Base-by-base conservation (phyloP, 2,888 invertebrate species). In the Fabriciana adippe region DNA sequence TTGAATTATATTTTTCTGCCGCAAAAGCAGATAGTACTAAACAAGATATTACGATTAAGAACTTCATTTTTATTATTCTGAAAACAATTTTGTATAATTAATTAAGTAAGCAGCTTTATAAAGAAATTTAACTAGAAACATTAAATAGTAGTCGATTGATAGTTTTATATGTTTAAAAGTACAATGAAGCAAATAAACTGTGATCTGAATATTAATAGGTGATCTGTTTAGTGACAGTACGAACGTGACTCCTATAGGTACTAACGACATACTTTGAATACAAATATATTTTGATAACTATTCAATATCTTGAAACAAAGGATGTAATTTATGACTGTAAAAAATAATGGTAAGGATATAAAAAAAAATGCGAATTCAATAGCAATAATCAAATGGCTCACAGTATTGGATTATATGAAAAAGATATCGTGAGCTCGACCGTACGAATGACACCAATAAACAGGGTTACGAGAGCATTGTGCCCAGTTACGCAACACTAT, bases 1-100 rank as follows among this genome's bases (percentile, higher is more conserved):
- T 96, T 15, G 94, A 89, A 69, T 94, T 95, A 82, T 96, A 96
- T 63, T 93, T 93, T 3, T 91, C 90, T 15, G 88, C 92, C 15
- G 87, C 89, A 56, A 81, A 82, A 53, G 79, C 87, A 67, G 80
- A 81, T 13, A 81, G 79, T 5, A 89, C 76, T 77, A 92, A 72
- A 76, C 88, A 90, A 71, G 83, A 79, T 60, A 91, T 74, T 47
- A 88, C 78, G 66, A 90, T 70, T 57, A 87, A 73, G 66, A 79
- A 76, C 81, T 76, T 90, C 92, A 92, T 92, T 75, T 71, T 87
- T 76, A 72, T 67, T 73, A 64, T 73, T 75, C 77, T 78, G 78
- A 59, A 78, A 75, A 67, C 18, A 35, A 47, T 72, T 50, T 41
- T 0, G 18, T 59, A 59, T n/a, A 45, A 47, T 31, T 51, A 41